A percentile compares a stretch with the other conserved stretches of the same genome.
Evolutionary conservation across 2,113 vertebrate species (phyloP).

Genomic region (Semnornis frantzii): DNA sequence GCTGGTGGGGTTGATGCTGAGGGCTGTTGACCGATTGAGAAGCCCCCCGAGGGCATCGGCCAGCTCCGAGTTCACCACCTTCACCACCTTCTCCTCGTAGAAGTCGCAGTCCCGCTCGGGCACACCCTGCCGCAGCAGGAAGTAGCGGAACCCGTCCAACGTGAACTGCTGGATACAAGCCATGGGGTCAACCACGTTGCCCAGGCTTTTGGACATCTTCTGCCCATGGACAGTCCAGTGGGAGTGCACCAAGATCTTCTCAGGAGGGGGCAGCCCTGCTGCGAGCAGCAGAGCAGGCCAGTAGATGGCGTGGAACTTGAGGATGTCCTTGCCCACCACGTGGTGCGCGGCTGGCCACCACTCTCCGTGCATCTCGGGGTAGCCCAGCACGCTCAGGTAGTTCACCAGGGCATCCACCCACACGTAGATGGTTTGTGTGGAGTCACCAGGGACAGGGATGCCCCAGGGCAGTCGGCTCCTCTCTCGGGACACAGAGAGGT

Average conservation of each 20-base stretch:
- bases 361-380: slow-evolving; percentile 75
- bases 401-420: slow-evolving; percentile 97
- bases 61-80: slow-evolving; percentile 90
- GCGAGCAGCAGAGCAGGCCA: slow-evolving; percentile 95
- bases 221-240: slow-evolving; percentile 93
- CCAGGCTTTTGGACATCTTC: slow-evolving; percentile 98
- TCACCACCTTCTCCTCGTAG: slow-evolving; percentile 85
- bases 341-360: slow-evolving; percentile 86
- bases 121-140: slow-evolving; percentile 91
- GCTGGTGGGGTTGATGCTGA: slow-evolving; percentile 86
- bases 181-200: slow-evolving; percentile 88
- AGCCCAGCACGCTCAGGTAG: slow-evolving; percentile 89
- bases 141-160: slow-evolving; percentile 91
- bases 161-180: slow-evolving; percentile 78
- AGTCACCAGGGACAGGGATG: slow-evolving; percentile 87
- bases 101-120: slow-evolving; percentile 92
- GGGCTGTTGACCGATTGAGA: slow-evolving; percentile 89
- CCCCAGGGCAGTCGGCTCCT: slow-evolving; percentile 91
- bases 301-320: slow-evolving; percentile 93
- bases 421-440: slow-evolving; percentile 90
- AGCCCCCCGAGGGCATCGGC: slow-evolving; percentile 91
- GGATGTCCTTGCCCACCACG: slow-evolving; percentile 94
- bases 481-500: slow-evolving; percentile 91
- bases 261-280: slow-evolving; percentile 83
- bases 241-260: slow-evolving; percentile 87